Evolutionary conservation across 2,113 vertebrate genomes (phyloP).

Genomic region (Perognathus longimembris): DNA sequence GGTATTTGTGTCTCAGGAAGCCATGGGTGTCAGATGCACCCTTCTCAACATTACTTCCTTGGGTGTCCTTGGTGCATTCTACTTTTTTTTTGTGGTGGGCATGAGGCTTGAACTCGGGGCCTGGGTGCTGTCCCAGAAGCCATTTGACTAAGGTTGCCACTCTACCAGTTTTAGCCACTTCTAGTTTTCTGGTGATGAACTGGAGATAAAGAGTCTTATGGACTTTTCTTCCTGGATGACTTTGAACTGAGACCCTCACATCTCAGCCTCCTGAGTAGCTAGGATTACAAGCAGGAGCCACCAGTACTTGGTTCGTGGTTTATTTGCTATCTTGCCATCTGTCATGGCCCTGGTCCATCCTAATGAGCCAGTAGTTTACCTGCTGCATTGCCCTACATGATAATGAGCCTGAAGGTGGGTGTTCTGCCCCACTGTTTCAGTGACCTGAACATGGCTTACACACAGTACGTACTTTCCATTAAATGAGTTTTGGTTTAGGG

Average conservation of each 20-base stretch:
- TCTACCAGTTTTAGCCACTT: too few relatives aligned
- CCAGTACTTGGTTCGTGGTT: neutral
- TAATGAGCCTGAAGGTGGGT: neutral
- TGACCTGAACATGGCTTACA: neutral
- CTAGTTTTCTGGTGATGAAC: too few relatives aligned
- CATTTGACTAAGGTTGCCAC: too few relatives aligned
- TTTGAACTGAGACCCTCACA: too few relatives aligned
- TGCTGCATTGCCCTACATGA: neutral
- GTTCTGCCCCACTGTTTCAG: neutral
- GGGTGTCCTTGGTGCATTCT: neutral
- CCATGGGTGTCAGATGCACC: neutral
- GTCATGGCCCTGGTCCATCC: neutral
- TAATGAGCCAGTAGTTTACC: neutral
- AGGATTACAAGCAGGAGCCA: too few relatives aligned
- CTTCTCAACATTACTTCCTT: neutral
- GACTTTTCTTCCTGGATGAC: too few relatives aligned
- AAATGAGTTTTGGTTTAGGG: neutral
- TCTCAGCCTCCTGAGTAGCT: too few relatives aligned
- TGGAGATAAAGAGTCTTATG: too few relatives aligned
- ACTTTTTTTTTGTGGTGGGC: too few relatives aligned
- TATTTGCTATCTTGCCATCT: neutral
- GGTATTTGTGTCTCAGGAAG: neutral
- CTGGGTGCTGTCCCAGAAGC: too few relatives aligned
- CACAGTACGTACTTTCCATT: neutral
- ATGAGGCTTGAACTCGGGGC: too few relatives aligned